phyloP scores from a whole-genome alignment of 2,888 invertebrate species.

The Cantharis nigra region DNA sequence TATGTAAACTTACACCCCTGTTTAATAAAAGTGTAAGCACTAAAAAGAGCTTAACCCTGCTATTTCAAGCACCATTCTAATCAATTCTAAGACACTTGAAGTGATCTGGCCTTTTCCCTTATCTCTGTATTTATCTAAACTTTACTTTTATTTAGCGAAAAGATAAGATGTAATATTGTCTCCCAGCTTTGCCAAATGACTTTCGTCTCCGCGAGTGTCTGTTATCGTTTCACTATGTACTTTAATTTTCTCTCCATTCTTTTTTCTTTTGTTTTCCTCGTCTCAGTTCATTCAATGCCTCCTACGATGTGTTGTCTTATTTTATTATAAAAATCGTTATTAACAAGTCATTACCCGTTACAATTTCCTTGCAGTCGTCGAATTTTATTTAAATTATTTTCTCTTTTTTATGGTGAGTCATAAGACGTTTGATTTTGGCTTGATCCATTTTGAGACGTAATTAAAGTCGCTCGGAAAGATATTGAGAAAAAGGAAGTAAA shows the following conservation, averaged over 20 bases:
- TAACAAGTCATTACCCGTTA: slow-evolving; percentile 50
- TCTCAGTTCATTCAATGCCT: slow-evolving; percentile 43
- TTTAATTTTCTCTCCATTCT: slow-evolving; percentile 44
- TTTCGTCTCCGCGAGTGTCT: slow-evolving; percentile 45
- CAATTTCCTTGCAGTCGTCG: slow-evolving; percentile 43
- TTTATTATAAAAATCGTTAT: slow-evolving; percentile 49
- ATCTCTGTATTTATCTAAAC: slow-evolving; percentile 55
- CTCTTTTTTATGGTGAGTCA: slow-evolving; percentile 29
- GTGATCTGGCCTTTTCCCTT: slow-evolving; percentile 51
- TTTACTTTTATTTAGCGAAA: slow-evolving; percentile 53
- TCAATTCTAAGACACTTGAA: slow-evolving; percentile 55
- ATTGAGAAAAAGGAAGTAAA: slow-evolving; percentile 39
- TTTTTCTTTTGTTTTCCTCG: slow-evolving; percentile 36
- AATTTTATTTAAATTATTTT: slow-evolving; percentile 38
- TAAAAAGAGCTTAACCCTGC: slow-evolving; percentile 49
- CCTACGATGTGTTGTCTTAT: slow-evolving; percentile 40
- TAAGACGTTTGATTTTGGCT: slow-evolving; percentile 22
- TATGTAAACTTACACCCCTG: slow-evolving; percentile 31
- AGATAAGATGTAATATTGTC: slow-evolving; percentile 41
- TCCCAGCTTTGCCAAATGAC: slow-evolving; percentile 47
- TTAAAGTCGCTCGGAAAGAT: slow-evolving; percentile 42
- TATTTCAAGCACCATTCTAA: slow-evolving; percentile 53
- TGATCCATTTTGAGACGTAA: slow-evolving; percentile 29
- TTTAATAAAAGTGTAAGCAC: slow-evolving; percentile 46
- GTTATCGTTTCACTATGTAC: slow-evolving; percentile 44